These are phyloP conservation scores for Oxyruncus cristatus DNA, from an alignment of 2,113 vertebrate species.

Conservation along the genomic window DNA sequence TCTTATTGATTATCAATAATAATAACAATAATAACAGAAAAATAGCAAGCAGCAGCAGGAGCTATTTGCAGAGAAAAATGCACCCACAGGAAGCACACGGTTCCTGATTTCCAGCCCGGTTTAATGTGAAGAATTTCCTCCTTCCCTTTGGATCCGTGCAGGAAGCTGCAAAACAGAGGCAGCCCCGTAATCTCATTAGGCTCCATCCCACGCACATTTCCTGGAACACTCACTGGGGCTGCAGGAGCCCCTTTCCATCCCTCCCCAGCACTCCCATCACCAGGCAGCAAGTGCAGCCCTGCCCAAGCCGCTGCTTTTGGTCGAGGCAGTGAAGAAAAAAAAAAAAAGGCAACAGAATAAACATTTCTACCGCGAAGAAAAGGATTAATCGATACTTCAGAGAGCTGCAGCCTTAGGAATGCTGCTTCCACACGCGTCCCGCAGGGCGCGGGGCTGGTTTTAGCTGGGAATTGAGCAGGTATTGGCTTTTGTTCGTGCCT, in stretches of 20 bases:
- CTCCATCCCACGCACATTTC: slow-evolving; percentile 5
- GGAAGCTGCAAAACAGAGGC: slow-evolving; percentile 20
- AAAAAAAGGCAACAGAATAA: not conserved
- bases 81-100: not conserved
- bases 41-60: not conserved
- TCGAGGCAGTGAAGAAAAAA: not conserved
- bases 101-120: slow-evolving; percentile 22
- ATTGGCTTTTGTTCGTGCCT: not conserved
- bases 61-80: not conserved
- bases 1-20: too few relatives aligned
- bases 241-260: not conserved
- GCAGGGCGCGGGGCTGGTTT: accelerated
- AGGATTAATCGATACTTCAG: accelerated
- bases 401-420: too few relatives aligned
- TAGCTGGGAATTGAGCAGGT: not conserved
- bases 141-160: slow-evolving; percentile 6
- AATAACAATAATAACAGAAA: too few relatives aligned
- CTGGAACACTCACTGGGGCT: not conserved
- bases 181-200: not conserved
- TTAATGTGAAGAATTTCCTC: not conserved
- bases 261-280: not conserved
- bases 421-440: accelerated
- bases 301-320: not conserved
- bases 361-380: not conserved
- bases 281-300: not conserved